Evolutionary conservation across 2,113 vertebrate genomes (phyloP).

Genomic region (Burhinus bistriatus): DNA sequence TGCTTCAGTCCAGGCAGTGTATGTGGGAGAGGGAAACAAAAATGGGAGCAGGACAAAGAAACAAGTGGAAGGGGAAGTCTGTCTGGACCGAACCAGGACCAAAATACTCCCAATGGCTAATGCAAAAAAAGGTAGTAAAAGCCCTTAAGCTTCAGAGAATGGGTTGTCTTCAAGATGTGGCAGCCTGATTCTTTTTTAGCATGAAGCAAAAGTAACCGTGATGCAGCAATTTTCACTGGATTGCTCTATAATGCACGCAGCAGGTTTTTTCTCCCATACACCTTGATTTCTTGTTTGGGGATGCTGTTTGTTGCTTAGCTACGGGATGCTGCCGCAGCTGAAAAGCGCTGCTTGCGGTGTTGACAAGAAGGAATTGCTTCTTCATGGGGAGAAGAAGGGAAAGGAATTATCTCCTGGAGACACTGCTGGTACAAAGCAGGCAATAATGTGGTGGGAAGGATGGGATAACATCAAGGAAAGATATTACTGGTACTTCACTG

Average conservation of each 20-base stretch:
- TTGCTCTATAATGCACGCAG: not conserved
- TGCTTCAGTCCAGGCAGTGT: not conserved
- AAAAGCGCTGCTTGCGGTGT: not conserved
- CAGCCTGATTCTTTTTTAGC: not conserved
- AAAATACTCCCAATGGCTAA: not conserved
- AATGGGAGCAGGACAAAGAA: not conserved
- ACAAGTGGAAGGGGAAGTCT: not conserved
- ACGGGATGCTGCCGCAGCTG: slow-evolving; percentile 4
- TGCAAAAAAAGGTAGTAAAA: not conserved
- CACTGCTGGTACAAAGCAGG: not conserved
- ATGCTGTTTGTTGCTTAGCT: slow-evolving; percentile 65
- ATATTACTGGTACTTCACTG: not conserved
- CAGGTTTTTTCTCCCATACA: not conserved
- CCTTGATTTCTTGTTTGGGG: slow-evolving; percentile 50
- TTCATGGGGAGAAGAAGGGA: not conserved
- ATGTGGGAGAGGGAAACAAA: not conserved
- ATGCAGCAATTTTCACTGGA: slow-evolving; percentile 47
- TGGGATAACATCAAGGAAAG: not conserved
- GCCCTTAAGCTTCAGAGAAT: not conserved
- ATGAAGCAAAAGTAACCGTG: not conserved
- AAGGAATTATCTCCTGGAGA: not conserved
- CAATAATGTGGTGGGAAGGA: not conserved
- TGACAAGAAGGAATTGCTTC: not conserved
- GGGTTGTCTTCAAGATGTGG: not conserved
- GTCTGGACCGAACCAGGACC: not conserved